Evolutionary conservation across 2,888 invertebrate species (phyloP).

Genomic region (Eupithecia insigniata): DNA sequence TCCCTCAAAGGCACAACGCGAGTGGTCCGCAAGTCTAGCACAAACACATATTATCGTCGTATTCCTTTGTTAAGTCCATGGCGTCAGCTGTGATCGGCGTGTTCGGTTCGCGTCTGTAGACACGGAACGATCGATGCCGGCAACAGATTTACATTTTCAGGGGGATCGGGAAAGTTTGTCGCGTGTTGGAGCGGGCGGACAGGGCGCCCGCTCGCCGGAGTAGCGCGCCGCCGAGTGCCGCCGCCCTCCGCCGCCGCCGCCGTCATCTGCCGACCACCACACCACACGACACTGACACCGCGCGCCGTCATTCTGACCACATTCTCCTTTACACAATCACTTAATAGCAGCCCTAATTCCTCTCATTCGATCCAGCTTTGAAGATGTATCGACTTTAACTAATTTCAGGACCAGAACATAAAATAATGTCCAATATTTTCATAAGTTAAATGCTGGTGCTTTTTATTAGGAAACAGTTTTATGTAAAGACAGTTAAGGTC

Average conservation of each 20-base stretch:
- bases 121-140: constrained; percentile 79
- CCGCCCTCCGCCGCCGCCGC: constrained; percentile 62
- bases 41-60: constrained; percentile 61
- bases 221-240: constrained; percentile 82
- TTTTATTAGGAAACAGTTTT: constrained; percentile 58
- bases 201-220: constrained; percentile 82
- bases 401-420: not conserved
- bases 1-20: constrained; percentile 77
- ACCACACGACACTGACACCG: constrained; percentile 39
- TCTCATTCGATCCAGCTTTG: constrained; percentile 15
- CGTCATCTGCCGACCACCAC: constrained; percentile 48
- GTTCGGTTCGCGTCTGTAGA: constrained; percentile 71
- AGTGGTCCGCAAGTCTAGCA: constrained; percentile 78
- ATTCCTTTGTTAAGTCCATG: constrained; percentile 75
- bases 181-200: constrained; percentile 75
- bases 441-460: not conserved
- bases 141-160: constrained; percentile 83
- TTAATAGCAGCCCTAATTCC: constrained; percentile 55
- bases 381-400: not conserved
- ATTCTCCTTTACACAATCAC: constrained; percentile 63
- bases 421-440: not conserved
- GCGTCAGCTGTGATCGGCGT: constrained; percentile 80
- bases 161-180: constrained; percentile 83
- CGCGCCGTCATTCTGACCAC: constrained; percentile 51
- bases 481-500: constrained; percentile 73